A percentile compares a stretch with the other conserved stretches of the same genome.
Conservation (phyloP, 2,113 vertebrate species). For the Phalacrocorax brasilianus region DNA sequence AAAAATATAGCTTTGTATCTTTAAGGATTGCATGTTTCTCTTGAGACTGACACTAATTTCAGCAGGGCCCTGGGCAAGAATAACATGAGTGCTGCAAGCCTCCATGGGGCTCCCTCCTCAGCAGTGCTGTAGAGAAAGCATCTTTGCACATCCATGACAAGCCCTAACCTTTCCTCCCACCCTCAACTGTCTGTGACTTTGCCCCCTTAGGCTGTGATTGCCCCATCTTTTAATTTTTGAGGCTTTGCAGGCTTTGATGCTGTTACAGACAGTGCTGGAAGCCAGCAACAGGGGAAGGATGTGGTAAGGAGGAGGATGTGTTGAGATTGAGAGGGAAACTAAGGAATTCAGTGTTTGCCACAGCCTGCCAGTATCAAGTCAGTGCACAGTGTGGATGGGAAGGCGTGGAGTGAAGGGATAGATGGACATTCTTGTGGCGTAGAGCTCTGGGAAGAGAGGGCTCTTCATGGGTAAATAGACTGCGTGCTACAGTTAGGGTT, state of each 20-base stretch:
- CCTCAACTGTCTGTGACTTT: background rate
- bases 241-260: background rate
- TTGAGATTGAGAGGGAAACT: background rate
- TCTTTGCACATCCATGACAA: background rate
- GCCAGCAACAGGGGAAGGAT: background rate
- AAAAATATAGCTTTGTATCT: background rate
- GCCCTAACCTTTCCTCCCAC: background rate
- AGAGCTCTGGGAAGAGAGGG: background rate
- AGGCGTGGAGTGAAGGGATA: background rate
- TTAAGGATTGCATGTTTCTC: background rate
- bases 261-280: background rate
- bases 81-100: background rate
- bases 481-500: background rate
- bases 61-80: slow-evolving; percentile 12
- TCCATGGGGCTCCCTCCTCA: background rate
- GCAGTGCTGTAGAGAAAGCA: background rate
- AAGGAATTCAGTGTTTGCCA: background rate
- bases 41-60: slow-evolving; percentile 9
- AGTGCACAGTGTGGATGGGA: background rate
- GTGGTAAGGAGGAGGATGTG: background rate
- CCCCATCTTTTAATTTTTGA: background rate
- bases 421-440: background rate
- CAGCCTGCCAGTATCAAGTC: background rate
- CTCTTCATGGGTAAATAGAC: background rate
- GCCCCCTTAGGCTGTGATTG: background rate